Percentiles rank a stretch among this genome's conserved stretches.
These are phyloP conservation scores for Chloroclysta siterata DNA, from an alignment of 2,888 invertebrate genomes.

Conservation along the genomic window DNA sequence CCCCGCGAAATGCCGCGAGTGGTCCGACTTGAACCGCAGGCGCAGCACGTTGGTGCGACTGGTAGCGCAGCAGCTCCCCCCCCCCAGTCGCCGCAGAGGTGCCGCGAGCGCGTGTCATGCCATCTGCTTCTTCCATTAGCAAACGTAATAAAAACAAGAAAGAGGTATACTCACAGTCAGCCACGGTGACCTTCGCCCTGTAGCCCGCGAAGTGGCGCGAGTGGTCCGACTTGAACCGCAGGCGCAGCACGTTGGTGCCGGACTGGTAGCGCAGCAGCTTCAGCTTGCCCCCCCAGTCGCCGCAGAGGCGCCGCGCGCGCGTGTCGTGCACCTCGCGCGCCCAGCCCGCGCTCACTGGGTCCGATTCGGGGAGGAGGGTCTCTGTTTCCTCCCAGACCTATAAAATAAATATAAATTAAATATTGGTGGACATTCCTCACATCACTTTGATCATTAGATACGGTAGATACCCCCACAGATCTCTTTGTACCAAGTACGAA, in stretches of 20 bases:
- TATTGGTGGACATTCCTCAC: no score
- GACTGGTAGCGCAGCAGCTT: conserved; percentile 89
- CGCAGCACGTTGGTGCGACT: conserved; percentile 86
- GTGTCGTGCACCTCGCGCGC: conserved; percentile 57
- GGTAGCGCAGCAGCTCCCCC: conserved; percentile 88
- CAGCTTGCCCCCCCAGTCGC: conserved; percentile 91
- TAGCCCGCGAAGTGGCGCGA: conserved; percentile 91
- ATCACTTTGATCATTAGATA: no score
- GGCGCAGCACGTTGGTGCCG: conserved; percentile 84
- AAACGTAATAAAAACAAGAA: no score
- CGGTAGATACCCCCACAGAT: no score
- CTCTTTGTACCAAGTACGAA: no score
- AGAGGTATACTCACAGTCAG: conserved; percentile 33
- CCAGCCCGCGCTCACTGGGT: conserved; percentile 74
- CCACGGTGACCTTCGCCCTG: conserved; percentile 88
- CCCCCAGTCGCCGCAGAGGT: conserved; percentile 92
- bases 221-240: conserved; percentile 91
- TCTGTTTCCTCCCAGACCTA: conserved; percentile 76
- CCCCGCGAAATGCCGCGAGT: conserved; percentile 90
- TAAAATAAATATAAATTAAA: no score
- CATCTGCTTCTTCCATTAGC: no score
- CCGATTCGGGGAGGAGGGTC: conserved; percentile 67
- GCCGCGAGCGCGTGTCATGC: conserved; percentile 63
- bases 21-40: conserved; percentile 90
- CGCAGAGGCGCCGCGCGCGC: conserved; percentile 86